A percentile compares a stretch with the other conserved stretches of the same genome.
These are phyloP conservation scores for Theristicus caerulescens DNA, from an alignment of 2,113 vertebrate species.

Conservation along the genomic window DNA sequence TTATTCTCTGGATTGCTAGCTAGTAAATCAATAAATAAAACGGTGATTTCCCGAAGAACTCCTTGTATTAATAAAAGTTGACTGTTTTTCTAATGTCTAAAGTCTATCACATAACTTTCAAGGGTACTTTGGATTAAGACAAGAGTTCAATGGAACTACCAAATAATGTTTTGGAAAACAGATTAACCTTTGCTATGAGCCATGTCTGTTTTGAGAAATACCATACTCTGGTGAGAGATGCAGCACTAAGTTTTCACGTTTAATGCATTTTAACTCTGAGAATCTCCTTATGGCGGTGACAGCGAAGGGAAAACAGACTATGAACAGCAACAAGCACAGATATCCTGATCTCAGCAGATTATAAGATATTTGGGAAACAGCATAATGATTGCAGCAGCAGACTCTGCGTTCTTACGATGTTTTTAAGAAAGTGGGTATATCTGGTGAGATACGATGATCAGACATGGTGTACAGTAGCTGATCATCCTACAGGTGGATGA, in stretches of 20 bases:
- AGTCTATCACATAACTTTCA: not conserved
- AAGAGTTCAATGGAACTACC: not conserved
- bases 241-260: not conserved
- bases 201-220: not conserved
- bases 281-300: not conserved
- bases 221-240: not conserved
- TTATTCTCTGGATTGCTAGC: not conserved
- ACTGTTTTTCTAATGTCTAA: not conserved
- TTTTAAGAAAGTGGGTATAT: not conserved
- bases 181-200: slow-evolving; percentile 2
- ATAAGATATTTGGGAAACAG: not conserved
- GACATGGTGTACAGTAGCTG: not conserved
- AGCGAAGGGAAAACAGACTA: not conserved
- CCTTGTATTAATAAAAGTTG: not conserved
- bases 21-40: not conserved
- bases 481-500: not conserved
- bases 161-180: slow-evolving; percentile 25
- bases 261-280: not conserved
- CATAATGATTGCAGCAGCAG: not conserved
- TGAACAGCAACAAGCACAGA: not conserved
- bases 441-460: not conserved
- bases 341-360: not conserved
- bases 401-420: accelerated
- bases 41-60: not conserved
- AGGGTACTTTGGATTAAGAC: not conserved